These are phyloP conservation scores for Nicator chloris DNA, from an alignment of 2,113 vertebrate genomes.

Conservation along the genomic window DNA sequence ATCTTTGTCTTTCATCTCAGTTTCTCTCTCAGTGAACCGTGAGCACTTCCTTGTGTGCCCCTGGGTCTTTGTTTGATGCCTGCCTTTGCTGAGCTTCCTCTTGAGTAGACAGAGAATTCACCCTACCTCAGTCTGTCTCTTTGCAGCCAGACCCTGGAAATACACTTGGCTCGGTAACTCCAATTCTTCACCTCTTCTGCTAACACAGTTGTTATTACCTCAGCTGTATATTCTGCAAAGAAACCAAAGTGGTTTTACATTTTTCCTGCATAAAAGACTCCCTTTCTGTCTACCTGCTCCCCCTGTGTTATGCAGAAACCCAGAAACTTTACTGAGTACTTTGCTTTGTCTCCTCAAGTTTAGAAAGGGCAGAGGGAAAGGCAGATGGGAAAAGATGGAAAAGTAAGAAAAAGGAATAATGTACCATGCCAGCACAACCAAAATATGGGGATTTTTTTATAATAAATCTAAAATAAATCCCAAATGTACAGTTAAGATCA, in stretches of 20 bases:
- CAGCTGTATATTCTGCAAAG: not conserved
- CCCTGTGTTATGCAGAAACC: not conserved
- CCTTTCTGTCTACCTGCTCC: not conserved
- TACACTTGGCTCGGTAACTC: not conserved
- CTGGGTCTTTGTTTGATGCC: not conserved
- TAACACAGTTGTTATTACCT: not conserved
- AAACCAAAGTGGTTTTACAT: not conserved
- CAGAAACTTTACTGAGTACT: not conserved
- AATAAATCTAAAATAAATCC: not conserved
- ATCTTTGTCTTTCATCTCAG: not conserved
- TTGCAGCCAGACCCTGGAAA: not conserved
- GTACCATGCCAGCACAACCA: not conserved
- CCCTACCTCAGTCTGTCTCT: not conserved
- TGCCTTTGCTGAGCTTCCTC: not conserved
- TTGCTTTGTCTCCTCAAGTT: not conserved
- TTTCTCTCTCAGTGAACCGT: not conserved
- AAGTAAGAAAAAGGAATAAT: not conserved
- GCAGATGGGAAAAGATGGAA: not conserved
- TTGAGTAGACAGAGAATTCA: not conserved
- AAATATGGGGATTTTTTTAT: not conserved
- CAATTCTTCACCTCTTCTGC: not conserved
- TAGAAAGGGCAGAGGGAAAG: not conserved
- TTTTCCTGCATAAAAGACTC: not conserved
- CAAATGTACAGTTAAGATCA: not conserved
- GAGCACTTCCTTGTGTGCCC: not conserved